A percentile compares a stretch with the other conserved stretches of the same genome.
These are phyloP conservation scores for Rhodinocichla rosea DNA, from an alignment of 2,113 vertebrate genomes.

Conservation along the genomic window DNA sequence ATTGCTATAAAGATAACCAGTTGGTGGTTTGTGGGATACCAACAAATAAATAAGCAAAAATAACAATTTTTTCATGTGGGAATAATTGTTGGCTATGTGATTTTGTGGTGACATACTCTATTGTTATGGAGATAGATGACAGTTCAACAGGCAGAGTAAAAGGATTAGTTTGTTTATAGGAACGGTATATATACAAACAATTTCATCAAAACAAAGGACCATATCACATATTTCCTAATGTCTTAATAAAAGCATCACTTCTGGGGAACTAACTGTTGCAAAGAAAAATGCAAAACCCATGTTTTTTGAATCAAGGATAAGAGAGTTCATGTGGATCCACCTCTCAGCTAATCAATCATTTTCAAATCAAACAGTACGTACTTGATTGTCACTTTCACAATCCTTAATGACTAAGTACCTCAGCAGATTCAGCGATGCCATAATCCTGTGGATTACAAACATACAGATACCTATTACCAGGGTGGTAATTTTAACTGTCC, in stretches of 20 bases:
- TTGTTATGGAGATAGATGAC: background rate
- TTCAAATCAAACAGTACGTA: slow-evolving; percentile 68
- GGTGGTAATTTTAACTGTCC: background rate
- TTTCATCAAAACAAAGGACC: background rate
- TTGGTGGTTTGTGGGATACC: background rate
- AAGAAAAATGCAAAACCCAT: background rate
- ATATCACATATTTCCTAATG: background rate
- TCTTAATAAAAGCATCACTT: background rate
- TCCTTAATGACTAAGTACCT: slow-evolving; percentile 88
- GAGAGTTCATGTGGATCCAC: background rate
- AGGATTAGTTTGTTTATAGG: background rate
- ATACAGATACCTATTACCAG: background rate
- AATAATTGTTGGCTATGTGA: background rate
- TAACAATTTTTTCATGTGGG: background rate
- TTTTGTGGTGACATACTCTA: background rate
- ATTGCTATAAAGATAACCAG: background rate
- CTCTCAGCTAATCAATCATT: background rate
- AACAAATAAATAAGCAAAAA: background rate
- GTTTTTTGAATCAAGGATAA: background rate
- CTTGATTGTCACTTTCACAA: slow-evolving; percentile 82
- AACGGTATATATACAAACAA: background rate
- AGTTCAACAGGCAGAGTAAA: background rate
- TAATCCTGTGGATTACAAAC: slow-evolving; percentile 81
- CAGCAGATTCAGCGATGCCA: slow-evolving; percentile 91
- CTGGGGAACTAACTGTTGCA: background rate